Base-by-base conservation (phyloP, 2,888 invertebrate species). In the Drosophila fungiperda region DNA sequence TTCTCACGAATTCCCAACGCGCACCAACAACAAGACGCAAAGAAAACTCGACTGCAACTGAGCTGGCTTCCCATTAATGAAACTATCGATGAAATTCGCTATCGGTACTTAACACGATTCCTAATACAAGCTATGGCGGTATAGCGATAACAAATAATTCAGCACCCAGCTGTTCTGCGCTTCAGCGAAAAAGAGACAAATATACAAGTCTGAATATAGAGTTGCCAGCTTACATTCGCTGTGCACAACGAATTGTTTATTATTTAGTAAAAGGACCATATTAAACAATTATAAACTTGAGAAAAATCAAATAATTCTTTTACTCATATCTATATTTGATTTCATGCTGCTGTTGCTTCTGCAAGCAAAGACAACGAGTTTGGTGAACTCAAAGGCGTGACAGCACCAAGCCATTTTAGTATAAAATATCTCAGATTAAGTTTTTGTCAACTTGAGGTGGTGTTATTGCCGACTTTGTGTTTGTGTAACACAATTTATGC, bases 201-300 rank as follows among this genome's bases (percentile, higher is more conserved):
- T 33, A 52, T 70, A 68, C 5, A 29, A 12, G 15, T 23, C 29
- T 15, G 33, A 15, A 1, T 9, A 20, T 26, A 78, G 78, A 53
- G 80, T 72, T 78, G 74, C 40, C 81, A 82, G 42, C 54, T 17
- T 49, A 55, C 50, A 48, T 53, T 55, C 45, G 48, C 55, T 54
- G 61, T 49, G 62, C 63, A 65, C 42, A 72, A 61, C 69, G 60
- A 79, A 76, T 82, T 85, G 82, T 76, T 81, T 81, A 82, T 82
- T 62, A 65, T 78, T 76, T 59, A 71, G 42, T 62, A 50, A 66
- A 72, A 65, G 29, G 29, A 55, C 50, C 40, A 23, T 75, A 40
- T 66, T 57, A 52, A 74, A 38, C 32, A 71, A 76, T 53, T 54
- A 54, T 17, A 17, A 48, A 55, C n/a, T 49, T 32, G n/a, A 45